phyloP scores from a whole-genome alignment of 2,888 invertebrate genomes.

The Drosophila acutilabella region DNA sequence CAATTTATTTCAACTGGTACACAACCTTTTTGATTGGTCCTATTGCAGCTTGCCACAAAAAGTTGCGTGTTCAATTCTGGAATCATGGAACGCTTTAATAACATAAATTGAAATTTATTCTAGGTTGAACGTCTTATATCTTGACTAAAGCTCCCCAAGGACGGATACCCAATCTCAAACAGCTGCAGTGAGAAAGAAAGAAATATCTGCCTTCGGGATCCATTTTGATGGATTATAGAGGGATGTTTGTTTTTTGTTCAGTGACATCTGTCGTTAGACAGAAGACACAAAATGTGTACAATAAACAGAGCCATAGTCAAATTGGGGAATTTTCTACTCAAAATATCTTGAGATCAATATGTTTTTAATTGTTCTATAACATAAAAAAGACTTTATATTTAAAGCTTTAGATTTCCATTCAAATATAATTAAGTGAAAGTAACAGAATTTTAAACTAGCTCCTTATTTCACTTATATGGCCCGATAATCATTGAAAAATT shows the following conservation, averaged over 20 bases:
- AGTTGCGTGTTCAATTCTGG: slow-evolving; percentile 27
- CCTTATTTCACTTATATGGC: no score
- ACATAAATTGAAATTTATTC: slow-evolving; percentile 32
- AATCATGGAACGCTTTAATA: slow-evolving; percentile 28
- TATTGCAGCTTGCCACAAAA: slow-evolving; percentile 19
- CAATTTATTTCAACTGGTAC: slow-evolving; percentile 17
- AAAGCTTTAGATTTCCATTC: no score
- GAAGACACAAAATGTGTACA: slow-evolving; percentile 11
- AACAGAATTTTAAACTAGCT: no score
- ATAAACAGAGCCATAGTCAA: slow-evolving; percentile 24
- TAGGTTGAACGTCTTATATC: slow-evolving; percentile 9
- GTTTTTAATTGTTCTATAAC: neutral
- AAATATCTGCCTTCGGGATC: slow-evolving; percentile 42
- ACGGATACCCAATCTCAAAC: slow-evolving; percentile 20
- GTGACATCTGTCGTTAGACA: slow-evolving; percentile 45
- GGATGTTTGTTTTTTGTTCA: slow-evolving; percentile 51
- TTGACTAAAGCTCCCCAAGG: slow-evolving; percentile 42
- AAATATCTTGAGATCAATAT: slow-evolving; percentile 1
- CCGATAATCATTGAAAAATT: no score
- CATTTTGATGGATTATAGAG: neutral
- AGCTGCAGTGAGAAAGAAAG: slow-evolving; percentile 33
- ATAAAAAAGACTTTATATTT: neutral
- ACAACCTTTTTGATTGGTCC: neutral
- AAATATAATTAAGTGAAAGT: no score
- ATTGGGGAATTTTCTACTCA: neutral